Conservation (phyloP, 2,888 invertebrate species). For the Pantelozetes paolii region DNA sequence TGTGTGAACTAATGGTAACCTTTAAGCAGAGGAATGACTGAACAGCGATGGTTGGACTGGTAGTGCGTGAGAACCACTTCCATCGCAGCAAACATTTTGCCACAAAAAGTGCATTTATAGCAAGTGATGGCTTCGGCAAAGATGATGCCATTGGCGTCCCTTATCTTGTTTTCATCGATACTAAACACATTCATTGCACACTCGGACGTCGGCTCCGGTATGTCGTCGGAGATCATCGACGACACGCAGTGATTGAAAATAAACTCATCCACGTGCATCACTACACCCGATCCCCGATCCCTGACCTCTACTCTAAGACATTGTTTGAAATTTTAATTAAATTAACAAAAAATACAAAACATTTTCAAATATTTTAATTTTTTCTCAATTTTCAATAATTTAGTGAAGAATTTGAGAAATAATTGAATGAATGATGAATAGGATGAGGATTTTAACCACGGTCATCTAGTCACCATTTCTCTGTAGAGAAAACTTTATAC, state of each 20-base stretch:
- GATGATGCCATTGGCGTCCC: slow-evolving; percentile 29
- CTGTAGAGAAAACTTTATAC: no score
- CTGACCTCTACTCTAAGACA: background rate
- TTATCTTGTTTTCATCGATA: slow-evolving; percentile 18
- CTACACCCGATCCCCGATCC: background rate
- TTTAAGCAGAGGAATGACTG: slow-evolving; percentile 28
- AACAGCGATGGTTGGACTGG: slow-evolving; percentile 29
- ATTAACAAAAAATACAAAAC: no score
- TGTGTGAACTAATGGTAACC: background rate
- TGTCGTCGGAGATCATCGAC: slow-evolving; percentile 23
- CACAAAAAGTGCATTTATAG: slow-evolving; percentile 36
- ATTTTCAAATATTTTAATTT: background rate
- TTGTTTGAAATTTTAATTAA: no score
- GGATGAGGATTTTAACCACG: background rate
- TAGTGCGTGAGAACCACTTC: slow-evolving; percentile 33
- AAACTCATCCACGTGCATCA: slow-evolving; percentile 32
- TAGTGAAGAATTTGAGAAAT: background rate
- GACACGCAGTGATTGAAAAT: slow-evolving; percentile 32
- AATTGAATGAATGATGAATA: no score
- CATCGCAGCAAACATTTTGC: slow-evolving; percentile 35
- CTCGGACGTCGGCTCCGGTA: background rate
- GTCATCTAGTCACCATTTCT: no score
- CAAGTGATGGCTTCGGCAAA: slow-evolving; percentile 37
- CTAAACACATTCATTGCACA: slow-evolving; percentile 29
- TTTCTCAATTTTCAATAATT: background rate